phyloP scores from a whole-genome alignment of 2,113 vertebrate species.

The Caretta caretta region DNA sequence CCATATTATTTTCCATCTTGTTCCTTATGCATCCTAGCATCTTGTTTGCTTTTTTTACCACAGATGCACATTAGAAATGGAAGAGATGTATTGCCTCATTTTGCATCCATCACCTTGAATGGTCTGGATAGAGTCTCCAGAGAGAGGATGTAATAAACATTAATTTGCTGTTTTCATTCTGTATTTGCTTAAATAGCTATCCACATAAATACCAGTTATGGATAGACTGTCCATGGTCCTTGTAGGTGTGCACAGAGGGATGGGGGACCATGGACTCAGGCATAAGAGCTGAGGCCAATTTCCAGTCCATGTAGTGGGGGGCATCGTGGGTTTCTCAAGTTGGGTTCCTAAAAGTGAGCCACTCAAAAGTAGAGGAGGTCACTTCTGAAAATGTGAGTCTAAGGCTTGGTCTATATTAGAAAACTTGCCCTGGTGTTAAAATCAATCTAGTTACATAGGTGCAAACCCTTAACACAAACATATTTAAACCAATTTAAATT shows the following conservation, averaged over 20 bases:
- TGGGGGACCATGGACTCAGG: too few relatives aligned
- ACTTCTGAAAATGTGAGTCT: neutral
- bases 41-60: neutral
- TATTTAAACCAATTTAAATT: neutral
- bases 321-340: neutral
- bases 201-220: neutral
- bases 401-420: neutral
- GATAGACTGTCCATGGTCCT: neutral
- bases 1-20: neutral
- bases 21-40: neutral
- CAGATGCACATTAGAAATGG: neutral
- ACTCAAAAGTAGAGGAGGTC: neutral
- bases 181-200: neutral
- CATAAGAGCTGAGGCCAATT: neutral
- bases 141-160: neutral
- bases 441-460: neutral
- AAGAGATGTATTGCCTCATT: neutral
- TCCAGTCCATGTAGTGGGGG: neutral
- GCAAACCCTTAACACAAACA: neutral
- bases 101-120: neutral
- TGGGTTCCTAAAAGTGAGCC: neutral
- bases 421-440: neutral
- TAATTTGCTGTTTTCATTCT: neutral
- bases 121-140: neutral
- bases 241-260: neutral